Evolutionary conservation across 2,888 invertebrate genomes (phyloP).

Genomic region (Myopa tessellatipennis): DNA sequence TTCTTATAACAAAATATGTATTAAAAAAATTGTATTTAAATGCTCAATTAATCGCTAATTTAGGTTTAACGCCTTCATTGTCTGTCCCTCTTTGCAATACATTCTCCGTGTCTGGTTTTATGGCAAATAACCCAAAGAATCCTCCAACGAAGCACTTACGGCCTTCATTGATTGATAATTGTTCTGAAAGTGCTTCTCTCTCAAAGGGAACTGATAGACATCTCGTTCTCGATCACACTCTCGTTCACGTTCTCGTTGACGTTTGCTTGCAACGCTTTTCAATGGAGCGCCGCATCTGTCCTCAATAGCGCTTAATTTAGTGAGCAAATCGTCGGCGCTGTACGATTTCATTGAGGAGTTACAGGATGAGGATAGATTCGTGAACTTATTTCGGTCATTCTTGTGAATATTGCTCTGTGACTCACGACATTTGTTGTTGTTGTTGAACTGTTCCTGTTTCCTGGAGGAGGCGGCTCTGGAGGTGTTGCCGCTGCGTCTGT

Average conservation of each 20-base stretch:
- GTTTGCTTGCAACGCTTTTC: conserved; percentile 50
- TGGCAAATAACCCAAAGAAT: conserved; percentile 69
- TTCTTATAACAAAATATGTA: background rate
- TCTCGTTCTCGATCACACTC: background rate
- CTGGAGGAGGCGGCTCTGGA: conserved; percentile 54
- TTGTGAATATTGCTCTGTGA: conserved; percentile 59
- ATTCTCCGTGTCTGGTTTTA: conserved; percentile 49
- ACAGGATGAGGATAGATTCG: conserved; percentile 47
- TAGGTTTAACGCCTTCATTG: no score
- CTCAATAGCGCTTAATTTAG: conserved; percentile 62
- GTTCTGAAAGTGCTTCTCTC: conserved; percentile 50
- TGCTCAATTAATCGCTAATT: background rate
- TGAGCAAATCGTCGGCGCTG: conserved; percentile 63
- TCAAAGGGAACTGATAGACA: conserved; percentile 33
- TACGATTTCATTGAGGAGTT: conserved; percentile 58
- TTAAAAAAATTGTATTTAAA: background rate
- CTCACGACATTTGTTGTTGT: conserved; percentile 48
- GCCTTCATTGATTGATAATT: conserved; percentile 66
- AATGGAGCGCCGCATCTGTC: conserved; percentile 53
- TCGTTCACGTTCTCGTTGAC: conserved; percentile 41
- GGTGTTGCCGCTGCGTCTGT: conserved; percentile 48
- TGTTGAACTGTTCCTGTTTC: conserved; percentile 50
- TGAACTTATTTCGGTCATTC: conserved; percentile 48
- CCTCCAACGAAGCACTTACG: conserved; percentile 68
- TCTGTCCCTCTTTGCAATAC: background rate